Evolutionary conservation across 1,140 invertebrate genomes (phyloP).

Genomic region (Magallana ariakensis): DNA sequence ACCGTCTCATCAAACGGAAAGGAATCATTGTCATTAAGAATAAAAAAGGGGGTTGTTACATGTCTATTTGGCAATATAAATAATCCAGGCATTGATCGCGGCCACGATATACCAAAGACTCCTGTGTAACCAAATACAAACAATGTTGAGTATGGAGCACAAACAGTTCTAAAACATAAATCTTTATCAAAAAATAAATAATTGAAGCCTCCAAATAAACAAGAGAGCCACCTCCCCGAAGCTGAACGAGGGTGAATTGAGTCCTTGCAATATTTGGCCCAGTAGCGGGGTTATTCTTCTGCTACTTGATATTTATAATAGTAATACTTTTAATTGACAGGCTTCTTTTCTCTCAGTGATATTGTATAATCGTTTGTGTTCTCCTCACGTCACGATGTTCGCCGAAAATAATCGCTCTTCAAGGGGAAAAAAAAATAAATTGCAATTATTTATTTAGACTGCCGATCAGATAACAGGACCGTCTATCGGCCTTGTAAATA

Average conservation of each 20-base stretch:
- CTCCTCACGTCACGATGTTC: slow-evolving; percentile 26
- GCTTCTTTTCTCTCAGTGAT: slow-evolving; percentile 13
- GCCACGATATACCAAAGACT: not conserved
- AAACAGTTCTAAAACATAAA: slow-evolving; percentile 41
- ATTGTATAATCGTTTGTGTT: slow-evolving; percentile 40
- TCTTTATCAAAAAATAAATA: slow-evolving; percentile 45
- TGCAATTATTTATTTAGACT: slow-evolving; percentile 44
- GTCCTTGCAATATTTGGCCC: slow-evolving; percentile 31
- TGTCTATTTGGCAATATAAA: slow-evolving; percentile 24
- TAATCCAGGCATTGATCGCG: slow-evolving; percentile 9
- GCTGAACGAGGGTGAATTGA: not conserved
- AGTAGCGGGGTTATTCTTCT: not conserved
- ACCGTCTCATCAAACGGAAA: slow-evolving; percentile 14
- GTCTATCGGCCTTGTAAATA: slow-evolving; percentile 31
- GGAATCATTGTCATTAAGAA: not conserved
- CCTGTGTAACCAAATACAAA: slow-evolving; percentile 23
- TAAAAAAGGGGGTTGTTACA: slow-evolving; percentile 2
- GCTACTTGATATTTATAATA: slow-evolving; percentile 25
- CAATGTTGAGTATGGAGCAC: slow-evolving; percentile 15
- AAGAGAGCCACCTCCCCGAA: slow-evolving; percentile 32
- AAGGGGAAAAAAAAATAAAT: slow-evolving; percentile 40
- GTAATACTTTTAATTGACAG: slow-evolving; percentile 44
- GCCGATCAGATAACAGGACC: not conserved
- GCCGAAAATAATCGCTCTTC: slow-evolving; percentile 42
- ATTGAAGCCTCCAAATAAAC: slow-evolving; percentile 35